These are phyloP conservation scores for Lucinisca nassula DNA, from an alignment of 2,888 invertebrate genomes.

Conservation along the genomic window DNA sequence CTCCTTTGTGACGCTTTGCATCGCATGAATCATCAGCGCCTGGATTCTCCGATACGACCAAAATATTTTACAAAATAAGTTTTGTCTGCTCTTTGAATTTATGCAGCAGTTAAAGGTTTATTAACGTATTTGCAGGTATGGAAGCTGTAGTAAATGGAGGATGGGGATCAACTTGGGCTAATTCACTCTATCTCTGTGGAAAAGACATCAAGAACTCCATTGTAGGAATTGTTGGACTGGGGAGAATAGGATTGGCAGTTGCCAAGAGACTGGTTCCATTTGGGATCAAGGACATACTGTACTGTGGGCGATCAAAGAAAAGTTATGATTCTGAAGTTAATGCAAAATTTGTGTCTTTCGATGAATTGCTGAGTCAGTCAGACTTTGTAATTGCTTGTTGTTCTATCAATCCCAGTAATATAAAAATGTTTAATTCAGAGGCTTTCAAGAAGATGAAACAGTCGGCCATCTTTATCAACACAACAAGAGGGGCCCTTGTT, in stretches of 20 bases:
- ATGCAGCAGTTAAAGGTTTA: too few species aligned
- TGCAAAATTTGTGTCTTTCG: conserved; percentile 92
- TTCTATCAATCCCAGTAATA: conserved; percentile 92
- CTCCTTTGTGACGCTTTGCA: too few species aligned
- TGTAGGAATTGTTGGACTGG: conserved; percentile 89
- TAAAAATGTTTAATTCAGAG: conserved; percentile 92
- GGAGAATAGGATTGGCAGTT: conserved; percentile 90
- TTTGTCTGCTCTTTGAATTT: too few species aligned
- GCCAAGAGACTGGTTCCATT: conserved; percentile 93
- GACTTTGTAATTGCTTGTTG: conserved; percentile 96
- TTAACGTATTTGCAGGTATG: conserved; percentile 77
- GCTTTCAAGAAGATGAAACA: conserved; percentile 96
- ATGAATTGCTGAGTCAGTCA: conserved; percentile 92
- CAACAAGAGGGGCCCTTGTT: conserved; percentile 91
- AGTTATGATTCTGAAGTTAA: conserved; percentile 89
- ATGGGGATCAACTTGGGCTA: conserved; percentile 93
- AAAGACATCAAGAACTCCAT: conserved; percentile 93
- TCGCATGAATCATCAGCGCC: too few species aligned
- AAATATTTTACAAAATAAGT: too few species aligned
- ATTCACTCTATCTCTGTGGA: conserved; percentile 96
- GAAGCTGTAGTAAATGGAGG: conserved; percentile 90
- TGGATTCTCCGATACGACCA: too few species aligned
- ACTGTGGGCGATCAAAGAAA: conserved; percentile 92
- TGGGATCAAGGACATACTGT: conserved; percentile 92
- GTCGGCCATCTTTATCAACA: conserved; percentile 95